Evolutionary conservation across 2,888 invertebrate species (phyloP).

Genomic region (Caradrina clavipalpis): DNA sequence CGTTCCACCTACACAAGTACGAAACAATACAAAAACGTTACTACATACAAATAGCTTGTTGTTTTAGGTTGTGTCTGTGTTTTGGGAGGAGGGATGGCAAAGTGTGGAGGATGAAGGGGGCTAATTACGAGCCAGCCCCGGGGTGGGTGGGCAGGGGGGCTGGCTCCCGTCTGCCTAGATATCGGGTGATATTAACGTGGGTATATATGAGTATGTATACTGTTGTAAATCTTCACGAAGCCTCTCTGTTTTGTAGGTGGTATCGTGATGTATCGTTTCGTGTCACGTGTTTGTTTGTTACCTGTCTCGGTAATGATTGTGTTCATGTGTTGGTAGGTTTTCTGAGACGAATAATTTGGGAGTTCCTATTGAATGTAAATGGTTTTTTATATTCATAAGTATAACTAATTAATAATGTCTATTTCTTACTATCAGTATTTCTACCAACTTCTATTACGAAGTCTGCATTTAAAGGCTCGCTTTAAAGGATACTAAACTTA

Average conservation of each 20-base stretch:
- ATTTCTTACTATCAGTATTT: no score
- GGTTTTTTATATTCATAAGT: not conserved
- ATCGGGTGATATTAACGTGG: slow-evolving; percentile 52
- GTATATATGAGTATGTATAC: slow-evolving; percentile 47
- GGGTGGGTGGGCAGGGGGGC: slow-evolving; percentile 46
- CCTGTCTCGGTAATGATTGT: not conserved
- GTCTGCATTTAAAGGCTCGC: not conserved
- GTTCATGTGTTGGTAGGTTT: not conserved
- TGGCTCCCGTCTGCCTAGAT: slow-evolving; percentile 72
- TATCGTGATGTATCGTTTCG: slow-evolving; percentile 12
- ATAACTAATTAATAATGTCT: not conserved
- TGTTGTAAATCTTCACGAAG: slow-evolving; percentile 51
- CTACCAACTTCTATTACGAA: not conserved
- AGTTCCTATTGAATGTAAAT: not conserved
- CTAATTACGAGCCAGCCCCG: slow-evolving; percentile 74
- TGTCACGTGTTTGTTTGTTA: not conserved
- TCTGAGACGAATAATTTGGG: not conserved
- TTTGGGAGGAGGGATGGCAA: slow-evolving; percentile 68
- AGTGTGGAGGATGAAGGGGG: slow-evolving; percentile 66
- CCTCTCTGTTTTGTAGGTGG: slow-evolving; percentile 32
- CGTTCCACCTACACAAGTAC: slow-evolving; percentile 50
- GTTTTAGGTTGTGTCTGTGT: slow-evolving; percentile 79
- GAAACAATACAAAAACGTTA: slow-evolving; percentile 59
- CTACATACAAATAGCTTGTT: slow-evolving; percentile 74
- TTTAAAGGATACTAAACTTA: not conserved